Conservation (phyloP, 53 echinoderm and acorn worm species). For the Arbacia lixula region DNA sequence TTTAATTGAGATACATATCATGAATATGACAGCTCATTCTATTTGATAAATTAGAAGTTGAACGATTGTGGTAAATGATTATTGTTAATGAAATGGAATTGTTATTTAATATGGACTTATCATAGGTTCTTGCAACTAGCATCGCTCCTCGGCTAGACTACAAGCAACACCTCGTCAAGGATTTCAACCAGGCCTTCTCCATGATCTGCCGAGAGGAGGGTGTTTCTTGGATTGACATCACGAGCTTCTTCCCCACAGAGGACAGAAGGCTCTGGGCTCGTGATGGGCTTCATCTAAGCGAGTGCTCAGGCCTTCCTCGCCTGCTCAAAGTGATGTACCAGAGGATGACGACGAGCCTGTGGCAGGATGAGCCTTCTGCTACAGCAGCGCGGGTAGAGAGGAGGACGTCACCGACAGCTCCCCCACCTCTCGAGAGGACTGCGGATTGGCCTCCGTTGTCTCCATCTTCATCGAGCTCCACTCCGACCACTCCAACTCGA, state of each 20-base stretch:
- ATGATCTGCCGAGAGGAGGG: constrained; percentile 9
- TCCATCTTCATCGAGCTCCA: too few species aligned
- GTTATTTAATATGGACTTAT: too few species aligned
- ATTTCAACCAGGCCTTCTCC: constrained; percentile 4
- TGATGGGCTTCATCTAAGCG: constrained; percentile 32
- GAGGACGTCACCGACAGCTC: too few species aligned
- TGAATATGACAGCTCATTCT: too few species aligned
- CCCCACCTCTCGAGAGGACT: too few species aligned
- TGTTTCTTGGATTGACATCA: constrained; percentile 17
- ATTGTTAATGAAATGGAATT: too few species aligned
- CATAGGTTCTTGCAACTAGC: constrained; percentile 19
- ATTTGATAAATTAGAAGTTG: too few species aligned
- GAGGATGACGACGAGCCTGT: neutral
- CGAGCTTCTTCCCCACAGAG: neutral
- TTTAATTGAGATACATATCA: too few species aligned
- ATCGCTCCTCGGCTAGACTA: constrained; percentile 30
- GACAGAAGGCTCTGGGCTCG: constrained; percentile 10
- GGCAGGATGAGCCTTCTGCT: neutral
- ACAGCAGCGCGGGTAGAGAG: too few species aligned
- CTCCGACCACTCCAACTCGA: too few species aligned
- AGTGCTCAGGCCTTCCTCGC: constrained; percentile 36
- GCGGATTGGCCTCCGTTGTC: too few species aligned
- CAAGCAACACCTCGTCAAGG: neutral
- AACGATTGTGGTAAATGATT: too few species aligned
- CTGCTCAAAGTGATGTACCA: neutral